phyloP scores from a whole-genome alignment of 2,888 invertebrate species.

The Archaeoteleia sp. region DNA sequence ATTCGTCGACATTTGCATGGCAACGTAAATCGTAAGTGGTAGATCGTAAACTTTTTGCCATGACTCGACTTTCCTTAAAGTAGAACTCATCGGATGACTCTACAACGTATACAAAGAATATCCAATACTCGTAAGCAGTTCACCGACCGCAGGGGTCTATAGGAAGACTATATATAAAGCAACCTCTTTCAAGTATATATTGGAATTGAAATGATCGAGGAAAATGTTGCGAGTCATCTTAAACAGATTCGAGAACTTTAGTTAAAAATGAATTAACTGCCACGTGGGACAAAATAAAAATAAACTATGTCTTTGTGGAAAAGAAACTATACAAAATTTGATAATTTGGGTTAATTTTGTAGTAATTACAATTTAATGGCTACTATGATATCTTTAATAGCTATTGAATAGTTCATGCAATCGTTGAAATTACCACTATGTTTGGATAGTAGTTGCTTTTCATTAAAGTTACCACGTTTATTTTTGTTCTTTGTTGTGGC shows the following conservation, averaged over 20 bases:
- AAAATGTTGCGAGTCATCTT: constrained; percentile 8
- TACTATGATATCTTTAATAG: no score
- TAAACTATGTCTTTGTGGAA: no score
- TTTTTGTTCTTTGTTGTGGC: no score
- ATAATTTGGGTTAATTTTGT: no score
- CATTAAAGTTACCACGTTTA: no score
- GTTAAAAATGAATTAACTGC: no score
- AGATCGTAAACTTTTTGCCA: not conserved
- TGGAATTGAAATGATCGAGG: constrained; percentile 12
- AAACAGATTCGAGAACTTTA: not conserved
- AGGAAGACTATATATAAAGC: constrained; percentile 19
- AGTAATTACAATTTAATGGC: no score
- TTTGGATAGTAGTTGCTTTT: no score
- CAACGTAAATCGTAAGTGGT: constrained; percentile 18
- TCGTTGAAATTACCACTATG: no score
- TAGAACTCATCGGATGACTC: constrained; percentile 15
- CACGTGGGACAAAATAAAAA: no score
- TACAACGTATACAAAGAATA: constrained; percentile 17
- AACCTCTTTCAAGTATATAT: constrained; percentile 16
- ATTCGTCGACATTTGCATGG: constrained; percentile 1
- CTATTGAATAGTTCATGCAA: no score
- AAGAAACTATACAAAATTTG: no score
- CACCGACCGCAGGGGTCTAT: constrained; percentile 24
- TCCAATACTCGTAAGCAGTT: constrained; percentile 25
- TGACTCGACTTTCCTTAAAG: constrained; percentile 8